Evolutionary conservation across 2,888 invertebrate genomes (phyloP), one percentile per base, ranked within the genome.

Genomic region (Siphonodentalium dalli): DNA sequence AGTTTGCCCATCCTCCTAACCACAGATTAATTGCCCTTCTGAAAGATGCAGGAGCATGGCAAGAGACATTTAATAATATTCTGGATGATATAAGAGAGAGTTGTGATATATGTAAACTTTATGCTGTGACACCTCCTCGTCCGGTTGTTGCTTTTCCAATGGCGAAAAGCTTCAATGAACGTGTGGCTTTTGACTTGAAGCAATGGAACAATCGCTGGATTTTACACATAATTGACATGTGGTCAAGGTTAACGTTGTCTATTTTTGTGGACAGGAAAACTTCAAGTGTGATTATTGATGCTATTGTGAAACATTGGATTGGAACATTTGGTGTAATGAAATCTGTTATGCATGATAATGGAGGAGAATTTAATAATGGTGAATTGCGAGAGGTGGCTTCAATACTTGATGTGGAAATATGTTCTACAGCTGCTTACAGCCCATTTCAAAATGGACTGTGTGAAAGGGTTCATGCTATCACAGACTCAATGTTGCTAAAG

Each of bases 311-410:
- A 29, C 1, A 52, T n/a, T 65, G 65, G 65, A 29, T 63, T 28
- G 60, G 58, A 1, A 33, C 33, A 13, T 63, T 51, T 58, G 61
- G 55, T 9, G 46, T 61, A 5, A 63, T 63, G 62, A 42, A 48
- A n/a, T 20, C 48, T 1, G 11, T 65, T 1, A 21, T 61, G 28
- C 45, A 50, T 9, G 65, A 65, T 44, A 58, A 55, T 41, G 58
- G 63, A 9, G 61, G 56, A 3, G 61, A 61, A 40, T 61, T 63
- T 27, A 53, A n/a, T 26, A 49, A 48, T 2, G 63, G 53, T 29
- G 61, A 63, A n/a, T 34, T 57, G 23, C 52, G 53, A 46, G 43
- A 33, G 4, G 31, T 58, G 13, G 29, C 57, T 27, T n/a, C n/a
- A n/a, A n/a, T n/a, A n/a, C n/a, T n/a, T n/a, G n/a, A n/a, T n/a